Evolutionary conservation across 2,797 vertebrate genomes (phyloP), one percentile per base, ranked within the genome.

Genomic region (Acanthurus leucopareius): DNA sequence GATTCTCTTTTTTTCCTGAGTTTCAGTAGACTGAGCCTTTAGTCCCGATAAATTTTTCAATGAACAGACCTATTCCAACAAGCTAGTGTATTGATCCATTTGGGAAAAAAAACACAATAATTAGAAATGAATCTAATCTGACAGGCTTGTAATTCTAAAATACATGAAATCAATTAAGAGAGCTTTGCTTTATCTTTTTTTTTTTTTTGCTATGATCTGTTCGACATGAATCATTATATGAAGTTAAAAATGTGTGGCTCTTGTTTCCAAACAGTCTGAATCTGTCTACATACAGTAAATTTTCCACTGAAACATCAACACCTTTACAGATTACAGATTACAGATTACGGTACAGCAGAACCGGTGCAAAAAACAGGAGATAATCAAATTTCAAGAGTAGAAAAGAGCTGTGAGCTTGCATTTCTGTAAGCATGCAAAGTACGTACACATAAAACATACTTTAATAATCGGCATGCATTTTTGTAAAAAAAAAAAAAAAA

Each of bases 1-100:
- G 13, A 76, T 25, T 65, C 59, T 20, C 69, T 22, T 69, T 72
- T 60, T 72, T 70, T 80, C 93, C 94, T 95, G 94, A 95, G 93
- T 80, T 91, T 82, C 54, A 8, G 20, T 71, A 10, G 51, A 90
- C 74, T 83, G 78, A 82, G 82, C 69, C 68, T 84, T 87, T 71
- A 81, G 76, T 92, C 68, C 52, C 73, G 56, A 68, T 67, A 38
- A 20, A 3, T 75, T 58, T 58, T 44, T 62, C 25, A 14, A 40
- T 38, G 17, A 62, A 54, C n/a, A 64, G 11, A 58, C 47, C 11
- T 8, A 14, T 59, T 58, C 5, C 10, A 32, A 57, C 15, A 58
- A 7, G 47, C 14, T 35, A 35, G 6, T 17, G 22, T 19, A 14
- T 68, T 48, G 20, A 56, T 69, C n/a, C 7, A 62, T 44, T 58